Evolutionary conservation across 2,113 vertebrate species (phyloP).

Genomic region (Hypomesus transpacificus): DNA sequence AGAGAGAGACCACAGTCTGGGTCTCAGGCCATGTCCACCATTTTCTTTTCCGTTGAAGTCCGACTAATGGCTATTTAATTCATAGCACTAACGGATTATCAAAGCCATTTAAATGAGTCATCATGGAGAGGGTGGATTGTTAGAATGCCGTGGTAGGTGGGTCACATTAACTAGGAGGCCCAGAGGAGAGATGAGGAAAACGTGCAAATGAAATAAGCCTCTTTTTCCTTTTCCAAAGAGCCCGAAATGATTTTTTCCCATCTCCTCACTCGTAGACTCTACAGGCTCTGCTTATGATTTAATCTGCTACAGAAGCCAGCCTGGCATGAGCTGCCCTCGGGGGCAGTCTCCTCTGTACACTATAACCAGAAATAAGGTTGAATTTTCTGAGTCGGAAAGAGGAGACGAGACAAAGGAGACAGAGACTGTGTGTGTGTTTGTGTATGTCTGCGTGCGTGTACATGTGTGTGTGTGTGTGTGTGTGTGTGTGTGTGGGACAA

Average conservation of each 20-base stretch:
- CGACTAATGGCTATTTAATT: slow-evolving; percentile 62
- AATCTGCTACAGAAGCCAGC: slow-evolving; percentile 14
- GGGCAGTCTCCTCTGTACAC: slow-evolving; percentile 39
- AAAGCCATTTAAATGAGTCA: slow-evolving; percentile 66
- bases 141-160: slow-evolving; percentile 49
- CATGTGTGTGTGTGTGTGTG: neutral
- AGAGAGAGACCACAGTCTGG: neutral
- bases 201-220: slow-evolving; percentile 59
- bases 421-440: neutral
- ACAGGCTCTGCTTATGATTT: slow-evolving; percentile 23
- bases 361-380: slow-evolving; percentile 59
- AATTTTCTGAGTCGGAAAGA: slow-evolving; percentile 40
- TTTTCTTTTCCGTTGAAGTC: slow-evolving; percentile 39
- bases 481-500: neutral
- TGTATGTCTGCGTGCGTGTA: too few species aligned
- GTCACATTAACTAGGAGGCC: slow-evolving; percentile 47
- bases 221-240: slow-evolving; percentile 11
- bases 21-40: slow-evolving; percentile 13
- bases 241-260: neutral
- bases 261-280: neutral
- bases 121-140: slow-evolving; percentile 54
- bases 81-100: slow-evolving; percentile 59
- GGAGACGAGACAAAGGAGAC: slow-evolving; percentile 28
- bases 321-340: slow-evolving; percentile 19
- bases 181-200: slow-evolving; percentile 43